These are phyloP conservation scores for Aegithalos caudatus DNA, from an alignment of 2,113 vertebrate species.

Conservation along the genomic window DNA sequence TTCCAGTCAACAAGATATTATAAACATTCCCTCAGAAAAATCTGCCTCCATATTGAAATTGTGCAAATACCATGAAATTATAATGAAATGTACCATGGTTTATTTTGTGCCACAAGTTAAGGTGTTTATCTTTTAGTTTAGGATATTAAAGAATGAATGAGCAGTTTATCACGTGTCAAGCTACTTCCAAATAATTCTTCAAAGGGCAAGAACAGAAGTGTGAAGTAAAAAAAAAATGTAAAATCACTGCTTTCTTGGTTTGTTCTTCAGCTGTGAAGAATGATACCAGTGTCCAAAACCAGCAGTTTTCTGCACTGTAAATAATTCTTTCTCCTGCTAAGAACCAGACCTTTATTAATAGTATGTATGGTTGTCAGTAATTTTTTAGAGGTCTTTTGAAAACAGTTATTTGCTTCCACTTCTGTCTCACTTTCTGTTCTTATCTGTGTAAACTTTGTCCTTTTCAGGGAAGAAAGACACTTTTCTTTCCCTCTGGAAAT, in stretches of 20 bases:
- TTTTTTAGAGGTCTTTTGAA: background rate
- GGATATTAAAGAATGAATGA: background rate
- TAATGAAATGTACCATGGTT: background rate
- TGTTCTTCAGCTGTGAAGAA: background rate
- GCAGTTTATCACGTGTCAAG: background rate
- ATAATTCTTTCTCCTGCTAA: background rate
- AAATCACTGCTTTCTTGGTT: background rate
- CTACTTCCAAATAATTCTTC: background rate
- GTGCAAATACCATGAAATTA: background rate
- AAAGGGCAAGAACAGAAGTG: background rate
- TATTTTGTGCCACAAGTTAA: background rate
- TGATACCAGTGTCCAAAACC: background rate
- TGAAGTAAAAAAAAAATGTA: background rate
- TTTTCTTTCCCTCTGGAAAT: conserved; percentile 65
- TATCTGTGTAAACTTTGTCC: conserved; percentile 50
- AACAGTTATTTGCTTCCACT: conserved; percentile 1
- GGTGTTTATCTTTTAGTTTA: background rate
- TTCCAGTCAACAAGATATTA: background rate
- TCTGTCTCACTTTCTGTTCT: conserved; percentile 28
- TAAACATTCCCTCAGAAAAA: background rate
- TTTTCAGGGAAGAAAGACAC: conserved; percentile 38
- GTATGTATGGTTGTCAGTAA: background rate
- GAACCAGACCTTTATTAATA: background rate
- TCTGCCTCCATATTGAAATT: background rate
- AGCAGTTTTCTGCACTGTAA: background rate